Base-by-base conservation (phyloP, 2,888 invertebrate genomes). In the Erebia palarica region DNA sequence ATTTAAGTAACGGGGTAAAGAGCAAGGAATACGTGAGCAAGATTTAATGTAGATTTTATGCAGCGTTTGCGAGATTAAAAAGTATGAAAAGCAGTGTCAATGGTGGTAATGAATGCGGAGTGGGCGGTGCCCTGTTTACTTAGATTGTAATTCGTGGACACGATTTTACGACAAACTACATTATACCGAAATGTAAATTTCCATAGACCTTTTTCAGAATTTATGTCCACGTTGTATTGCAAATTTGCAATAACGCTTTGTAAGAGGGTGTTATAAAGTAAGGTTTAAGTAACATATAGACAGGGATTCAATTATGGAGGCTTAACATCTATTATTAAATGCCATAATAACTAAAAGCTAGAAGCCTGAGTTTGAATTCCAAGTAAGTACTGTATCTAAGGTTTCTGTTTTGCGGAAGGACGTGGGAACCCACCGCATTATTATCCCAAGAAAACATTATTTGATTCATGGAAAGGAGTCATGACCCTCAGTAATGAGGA, bases 21-120 rank as follows among this genome's bases (percentile, higher is more conserved):
- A 13, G 27, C 21, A 13, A 21, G 21, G 5, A 27, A 58, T 27
- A 58, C 57, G 57, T 58, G 57, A 58, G 57, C 57, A 27, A 11
- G 57, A 58, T 88, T 83, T 79, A 77, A 78, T 75, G 78, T 78
- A 57, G 64, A 49, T 27, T 73, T 75, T 82, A 87, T 81, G 81
- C 74, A 73, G 72, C 79, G 78, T 78, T 77, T 79, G 80, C 76
- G 21, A 80, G 79, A 77, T 79, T 78, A 67, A 67, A 78, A 79
- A 79, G 78, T 78, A 77, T 78, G 77, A 75, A 77, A 75, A 82
- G 86, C 86, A 81, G 87, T 87, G 89, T 80, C 81, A 75, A 72
- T 78, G 65, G 36, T 64, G 68, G 72, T 72, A 67, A 73, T 71
- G 53, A 73, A 68, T 57, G 68, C 68, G 16, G 57, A 70, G 73